phyloP scores from a whole-genome alignment of 2,888 invertebrate species.

The Microplitis deprimator region DNA sequence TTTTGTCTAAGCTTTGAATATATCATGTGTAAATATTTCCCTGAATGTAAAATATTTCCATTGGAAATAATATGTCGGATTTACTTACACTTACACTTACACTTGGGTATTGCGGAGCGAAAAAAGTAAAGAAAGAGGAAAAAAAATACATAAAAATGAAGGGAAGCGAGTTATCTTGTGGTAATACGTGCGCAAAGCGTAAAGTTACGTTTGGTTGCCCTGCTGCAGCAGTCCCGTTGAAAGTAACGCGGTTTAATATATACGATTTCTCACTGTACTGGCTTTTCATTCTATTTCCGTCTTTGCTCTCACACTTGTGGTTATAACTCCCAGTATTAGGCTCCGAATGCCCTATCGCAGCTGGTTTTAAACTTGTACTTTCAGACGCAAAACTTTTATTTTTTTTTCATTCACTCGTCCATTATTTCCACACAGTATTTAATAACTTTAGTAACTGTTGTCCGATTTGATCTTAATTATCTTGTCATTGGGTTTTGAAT shows the following conservation, averaged over 20 bases:
- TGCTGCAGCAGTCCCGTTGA: not conserved
- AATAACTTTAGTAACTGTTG: no score
- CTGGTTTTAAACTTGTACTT: not conserved
- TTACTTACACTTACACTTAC: not conserved
- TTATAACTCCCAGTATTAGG: not conserved
- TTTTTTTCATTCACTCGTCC: not conserved
- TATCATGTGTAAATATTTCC: not conserved
- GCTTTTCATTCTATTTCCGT: slow-evolving; percentile 23
- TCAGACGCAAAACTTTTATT: not conserved
- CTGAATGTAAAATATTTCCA: not conserved
- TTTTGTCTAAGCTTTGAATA: not conserved
- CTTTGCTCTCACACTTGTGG: slow-evolving; percentile 10
- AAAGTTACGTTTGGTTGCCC: not conserved
- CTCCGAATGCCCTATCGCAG: not conserved
- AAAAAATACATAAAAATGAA: not conserved
- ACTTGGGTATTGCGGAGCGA: not conserved
- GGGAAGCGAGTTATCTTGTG: not conserved
- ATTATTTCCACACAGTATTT: not conserved
- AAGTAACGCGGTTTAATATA: slow-evolving; percentile 1
- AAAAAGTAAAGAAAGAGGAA: not conserved
- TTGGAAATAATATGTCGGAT: not conserved
- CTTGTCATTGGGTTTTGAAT: no score
- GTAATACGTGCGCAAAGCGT: slow-evolving; percentile 7
- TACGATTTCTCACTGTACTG: slow-evolving; percentile 2
- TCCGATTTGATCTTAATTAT: no score